These are phyloP conservation scores for Drosophila dives DNA, from an alignment of 2,888 invertebrate species.

Conservation along the genomic window DNA sequence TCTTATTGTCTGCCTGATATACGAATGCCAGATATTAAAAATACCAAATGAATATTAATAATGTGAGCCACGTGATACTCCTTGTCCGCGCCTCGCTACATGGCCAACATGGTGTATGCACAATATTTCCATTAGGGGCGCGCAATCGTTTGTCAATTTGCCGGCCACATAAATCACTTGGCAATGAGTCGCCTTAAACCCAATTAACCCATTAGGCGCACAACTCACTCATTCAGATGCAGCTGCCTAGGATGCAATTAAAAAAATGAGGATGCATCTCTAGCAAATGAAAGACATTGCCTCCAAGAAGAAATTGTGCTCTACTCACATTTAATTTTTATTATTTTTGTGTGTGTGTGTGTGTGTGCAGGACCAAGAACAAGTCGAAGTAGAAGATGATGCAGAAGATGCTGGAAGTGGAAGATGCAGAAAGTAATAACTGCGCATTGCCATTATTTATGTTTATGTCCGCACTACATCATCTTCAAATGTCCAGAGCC, in stretches of 20 bases:
- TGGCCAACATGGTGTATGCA: constrained; percentile 51
- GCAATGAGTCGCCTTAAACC: constrained; percentile 60
- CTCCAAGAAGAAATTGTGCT: constrained; percentile 3
- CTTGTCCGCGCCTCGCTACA: constrained; percentile 1
- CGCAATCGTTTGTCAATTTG: constrained; percentile 72
- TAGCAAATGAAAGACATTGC: constrained; percentile 27
- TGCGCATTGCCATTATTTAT: constrained; percentile 80
- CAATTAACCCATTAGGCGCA: constrained; percentile 73
- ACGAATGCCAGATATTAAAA: constrained; percentile 49
- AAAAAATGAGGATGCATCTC: constrained; percentile 44
- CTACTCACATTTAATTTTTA: constrained; percentile 72
- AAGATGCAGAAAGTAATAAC: constrained; percentile 72
- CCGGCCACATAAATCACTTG: constrained; percentile 60
- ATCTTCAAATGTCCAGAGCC: constrained; percentile 72
- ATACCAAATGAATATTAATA: constrained; percentile 75
- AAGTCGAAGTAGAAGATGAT: constrained; percentile 14
- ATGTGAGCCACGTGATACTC: constrained; percentile 30
- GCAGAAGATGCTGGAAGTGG: constrained; percentile 12
- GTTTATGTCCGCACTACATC: constrained; percentile 81
- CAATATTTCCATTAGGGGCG: constrained; percentile 62
- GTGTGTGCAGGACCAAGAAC: constrained; percentile 25
- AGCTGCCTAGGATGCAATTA: constrained; percentile 74
- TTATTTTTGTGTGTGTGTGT: constrained; percentile 67
- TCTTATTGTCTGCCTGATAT: constrained; percentile 56
- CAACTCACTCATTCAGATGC: constrained; percentile 60